phyloP scores from a whole-genome alignment of 2,797 vertebrate species.

The Denticeps clupeoides region DNA sequence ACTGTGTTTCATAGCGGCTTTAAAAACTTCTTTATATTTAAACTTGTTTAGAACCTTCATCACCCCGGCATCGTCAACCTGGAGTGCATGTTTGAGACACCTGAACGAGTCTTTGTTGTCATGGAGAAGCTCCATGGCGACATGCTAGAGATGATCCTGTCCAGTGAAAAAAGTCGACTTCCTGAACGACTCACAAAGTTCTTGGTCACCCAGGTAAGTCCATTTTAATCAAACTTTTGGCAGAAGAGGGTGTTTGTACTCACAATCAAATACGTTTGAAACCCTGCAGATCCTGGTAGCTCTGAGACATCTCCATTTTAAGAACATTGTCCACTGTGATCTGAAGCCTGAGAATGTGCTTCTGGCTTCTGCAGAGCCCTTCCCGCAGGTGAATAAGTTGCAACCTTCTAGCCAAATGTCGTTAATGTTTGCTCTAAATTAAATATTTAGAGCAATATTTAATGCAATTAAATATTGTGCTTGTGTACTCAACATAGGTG shows the following conservation, averaged over 20 bases:
- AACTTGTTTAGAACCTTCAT: constrained; percentile 56
- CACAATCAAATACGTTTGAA: too few species aligned
- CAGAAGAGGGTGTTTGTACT: constrained; percentile 67
- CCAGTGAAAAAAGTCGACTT: constrained; percentile 91
- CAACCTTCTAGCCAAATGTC: too few species aligned
- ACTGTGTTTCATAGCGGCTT: not conserved
- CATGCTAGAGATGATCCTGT: constrained; percentile 98
- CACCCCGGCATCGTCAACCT: constrained; percentile 73
- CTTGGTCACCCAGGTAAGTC: constrained; percentile 92
- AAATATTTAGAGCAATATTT: too few species aligned
- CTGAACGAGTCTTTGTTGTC: constrained; percentile 91
- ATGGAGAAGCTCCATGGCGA: constrained; percentile 98
- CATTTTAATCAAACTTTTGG: constrained; percentile 69
- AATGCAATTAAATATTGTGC: not conserved
- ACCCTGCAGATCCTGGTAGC: constrained; percentile 85
- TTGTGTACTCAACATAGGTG: constrained; percentile 55
- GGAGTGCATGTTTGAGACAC: constrained; percentile 98
- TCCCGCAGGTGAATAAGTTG: constrained; percentile 75
- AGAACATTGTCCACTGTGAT: constrained; percentile 98
- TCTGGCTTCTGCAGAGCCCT: constrained; percentile 89
- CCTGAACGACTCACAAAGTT: constrained; percentile 93
- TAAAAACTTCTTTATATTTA: not conserved
- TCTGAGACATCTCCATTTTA: constrained; percentile 94
- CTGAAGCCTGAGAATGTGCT: constrained; percentile 96
- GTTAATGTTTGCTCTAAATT: too few species aligned